Conservation (phyloP, 2,888 invertebrate species). For the Quadriops clusia region DNA sequence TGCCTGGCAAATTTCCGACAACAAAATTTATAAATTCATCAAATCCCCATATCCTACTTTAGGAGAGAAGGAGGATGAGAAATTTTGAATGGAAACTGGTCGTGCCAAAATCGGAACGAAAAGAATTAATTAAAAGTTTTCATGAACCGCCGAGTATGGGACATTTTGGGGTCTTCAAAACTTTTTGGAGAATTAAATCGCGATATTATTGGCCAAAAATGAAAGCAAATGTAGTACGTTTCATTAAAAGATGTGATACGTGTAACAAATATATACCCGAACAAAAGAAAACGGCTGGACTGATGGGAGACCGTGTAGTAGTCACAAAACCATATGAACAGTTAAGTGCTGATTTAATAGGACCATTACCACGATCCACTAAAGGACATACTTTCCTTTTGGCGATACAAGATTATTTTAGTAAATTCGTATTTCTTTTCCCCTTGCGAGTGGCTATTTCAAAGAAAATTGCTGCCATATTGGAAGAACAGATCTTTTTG, state of each 20-base stretch:
- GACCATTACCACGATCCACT: constrained; percentile 8
- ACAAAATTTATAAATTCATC: no score
- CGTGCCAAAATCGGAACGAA: no score
- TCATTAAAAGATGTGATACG: constrained; percentile 4
- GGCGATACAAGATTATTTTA: constrained; percentile 9
- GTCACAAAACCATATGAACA: constrained; percentile 9
- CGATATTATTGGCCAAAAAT: constrained; percentile 22
- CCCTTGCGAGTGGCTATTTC: constrained; percentile 10
- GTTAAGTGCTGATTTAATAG: constrained; percentile 9
- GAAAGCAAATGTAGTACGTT: constrained; percentile 12
- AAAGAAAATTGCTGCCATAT: neutral
- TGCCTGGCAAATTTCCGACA: no score
- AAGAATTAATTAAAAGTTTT: no score
- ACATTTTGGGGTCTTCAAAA: no score
- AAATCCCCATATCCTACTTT: no score
- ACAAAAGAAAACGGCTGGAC: constrained; percentile 15
- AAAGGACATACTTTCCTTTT: constrained; percentile 9
- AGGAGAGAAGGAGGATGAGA: no score
- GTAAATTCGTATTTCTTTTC: constrained; percentile 2
- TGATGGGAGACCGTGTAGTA: constrained; percentile 12
- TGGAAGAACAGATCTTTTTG: constrained; percentile 14
- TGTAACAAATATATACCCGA: constrained; percentile 13
- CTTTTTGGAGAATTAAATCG: no score
- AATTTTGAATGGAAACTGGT: no score
- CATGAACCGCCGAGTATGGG: no score